Base-by-base conservation (phyloP, 2,113 vertebrate genomes). In the Rallus limicola region DNA sequence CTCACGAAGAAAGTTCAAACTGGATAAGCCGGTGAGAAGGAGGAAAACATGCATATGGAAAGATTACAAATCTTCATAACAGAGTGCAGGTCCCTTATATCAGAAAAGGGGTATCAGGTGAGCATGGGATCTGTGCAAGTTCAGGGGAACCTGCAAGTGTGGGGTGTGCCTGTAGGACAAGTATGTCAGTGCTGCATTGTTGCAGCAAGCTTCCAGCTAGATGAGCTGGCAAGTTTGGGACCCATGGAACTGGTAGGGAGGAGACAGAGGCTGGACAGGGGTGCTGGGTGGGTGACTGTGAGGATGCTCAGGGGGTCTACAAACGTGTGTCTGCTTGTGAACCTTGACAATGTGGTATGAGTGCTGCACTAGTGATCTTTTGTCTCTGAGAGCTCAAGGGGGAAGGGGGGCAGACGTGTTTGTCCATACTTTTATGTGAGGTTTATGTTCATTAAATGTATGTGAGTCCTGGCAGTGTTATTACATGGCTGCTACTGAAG, bases 251-350 rank as follows among this genome's bases (percentile, higher is more conserved):
- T 0, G 3, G 8, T 5, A 44, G 18, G 13, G 23, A 10, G 16
- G 8, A 33, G 5, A 2, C 9, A 10, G 14, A 21, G 64, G 40
- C 10, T 1, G 3, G 16, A 6, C 8, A 56, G 4, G 18, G 10
- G 5, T 50, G 9, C 16, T 0, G 1, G 16, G 16, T 0, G 3
- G 19, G 12, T 28, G 36, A 17, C 15, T 1, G 0, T 78, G 65
- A 5, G 2, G 1, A 7, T 59, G 28, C 21, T 44, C 9, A 2
- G 24, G 15, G 9, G 6, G 63, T 63, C 28, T 1, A 4, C 0
- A 5, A 56, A 63, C 6, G 2, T 23, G 8, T 0, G 4, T 26
- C 34, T 38, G 29, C 8, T 53, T 63, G 24, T 40, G 17, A 76
- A 2, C 10, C 7, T 38, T 13, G 6, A 18, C 9, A 31, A 11